Conservation (phyloP, 2,113 vertebrate genomes). For the Ibidorhyncha struthersii region DNA sequence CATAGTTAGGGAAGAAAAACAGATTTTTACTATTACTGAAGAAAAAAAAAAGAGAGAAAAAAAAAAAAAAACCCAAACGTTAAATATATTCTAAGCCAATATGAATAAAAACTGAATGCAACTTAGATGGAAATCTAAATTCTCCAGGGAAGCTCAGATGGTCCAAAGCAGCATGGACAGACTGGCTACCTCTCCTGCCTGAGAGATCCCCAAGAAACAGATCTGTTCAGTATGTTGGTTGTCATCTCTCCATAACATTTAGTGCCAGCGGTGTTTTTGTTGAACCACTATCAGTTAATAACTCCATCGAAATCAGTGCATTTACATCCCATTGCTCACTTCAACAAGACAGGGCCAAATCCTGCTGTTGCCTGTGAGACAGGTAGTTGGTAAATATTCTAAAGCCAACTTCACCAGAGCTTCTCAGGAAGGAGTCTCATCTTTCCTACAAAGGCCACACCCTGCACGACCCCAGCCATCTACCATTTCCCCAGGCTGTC, state of each 20-base stretch:
- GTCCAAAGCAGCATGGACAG: neutral
- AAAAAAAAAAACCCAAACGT: neutral
- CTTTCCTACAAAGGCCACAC: neutral
- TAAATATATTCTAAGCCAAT: neutral
- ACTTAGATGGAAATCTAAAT: neutral
- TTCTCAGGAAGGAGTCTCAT: neutral
- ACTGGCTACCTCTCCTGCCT: neutral
- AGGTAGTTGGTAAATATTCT: neutral
- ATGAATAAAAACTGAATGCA: neutral
- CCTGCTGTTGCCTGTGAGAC: neutral
- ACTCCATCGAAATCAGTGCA: neutral
- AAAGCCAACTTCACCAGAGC: neutral
- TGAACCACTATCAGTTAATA: neutral
- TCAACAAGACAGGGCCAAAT: neutral
- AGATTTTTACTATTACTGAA: conserved; percentile 57
- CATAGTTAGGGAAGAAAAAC: conserved; percentile 52
- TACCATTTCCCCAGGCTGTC: neutral
- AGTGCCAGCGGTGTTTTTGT: neutral
- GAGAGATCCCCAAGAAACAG: neutral
- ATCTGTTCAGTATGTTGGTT: neutral
- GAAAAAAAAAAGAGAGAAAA: neutral
- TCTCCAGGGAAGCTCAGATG: neutral
- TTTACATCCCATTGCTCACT: neutral
- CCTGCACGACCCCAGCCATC: neutral
- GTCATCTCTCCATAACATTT: neutral